Base-by-base conservation (phyloP, 2,888 invertebrate genomes). In the Sussaba pulchella region DNA sequence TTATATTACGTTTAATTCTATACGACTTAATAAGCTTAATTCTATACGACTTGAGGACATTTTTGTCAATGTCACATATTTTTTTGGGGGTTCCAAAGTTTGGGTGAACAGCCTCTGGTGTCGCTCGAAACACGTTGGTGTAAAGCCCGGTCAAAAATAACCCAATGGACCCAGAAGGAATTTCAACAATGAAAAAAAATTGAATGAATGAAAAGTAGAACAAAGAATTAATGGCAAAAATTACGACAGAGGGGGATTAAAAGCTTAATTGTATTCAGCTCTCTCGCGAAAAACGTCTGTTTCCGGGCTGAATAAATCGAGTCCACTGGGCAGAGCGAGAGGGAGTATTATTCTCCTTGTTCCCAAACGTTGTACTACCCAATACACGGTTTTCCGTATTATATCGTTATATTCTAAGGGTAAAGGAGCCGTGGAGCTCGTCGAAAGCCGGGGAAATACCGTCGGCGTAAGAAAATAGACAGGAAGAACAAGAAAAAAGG, bases 251-350 rank as follows among this genome's bases (percentile, higher is more conserved):
- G 54, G 21, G 19, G 75, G 85, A 87, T 85, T 87, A 85, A 86
- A 89, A 88, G 88, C 87, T 89, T 88, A 90, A 90, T 89, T 88
- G 87, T 86, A 87, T 86, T 88, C 86, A 88, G 81, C 83, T 87
- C 73, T 31, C 6, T 83, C 59, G 26, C 66, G 47, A 74, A 12
- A 4, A 39, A 72, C 41, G 36, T 21, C 8, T 81, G 78, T 80
- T 78, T 41, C 69, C 50, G 45, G 78, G 80, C 77, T 81, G 74
- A 85, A 84, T 85, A 83, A 84, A 84, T 82, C 81, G 70, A 80
- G 73, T 78, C 73, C 70, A 75, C 26, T 43, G 78, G 72, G 31
- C 67, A 66, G 52, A 47, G 21, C 71, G 14, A 66, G 47, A 31
- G n/a, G 43, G n/a, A n/a, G n/a, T n/a, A n/a, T n/a, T 24, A 64